Evolutionary conservation across 2,797 vertebrate genomes (phyloP), one percentile per base, ranked within the genome.

Genomic region (Anisognathus igniventris): DNA sequence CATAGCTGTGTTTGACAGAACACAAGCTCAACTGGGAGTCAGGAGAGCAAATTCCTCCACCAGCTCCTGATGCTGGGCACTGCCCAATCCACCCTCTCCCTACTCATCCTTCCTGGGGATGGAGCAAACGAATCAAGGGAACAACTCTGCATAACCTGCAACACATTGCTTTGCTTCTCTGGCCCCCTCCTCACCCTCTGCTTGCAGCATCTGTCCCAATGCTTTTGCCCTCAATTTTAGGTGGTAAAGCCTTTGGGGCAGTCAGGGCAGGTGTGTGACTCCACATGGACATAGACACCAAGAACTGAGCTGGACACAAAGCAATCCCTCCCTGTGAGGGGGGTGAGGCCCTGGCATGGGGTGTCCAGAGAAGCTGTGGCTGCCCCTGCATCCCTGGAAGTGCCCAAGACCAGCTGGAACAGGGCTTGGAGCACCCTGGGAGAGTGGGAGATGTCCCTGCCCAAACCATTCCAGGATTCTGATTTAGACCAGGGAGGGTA

Each of bases 251-350:
- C 48, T 40, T 73, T 22, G 42, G 48, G 64, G 57, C 47, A 86
- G 76, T 28, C 83, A 70, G 61, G 64, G 42, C 45, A 74, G 81
- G 27, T 4, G 9, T 56, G 58, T 35, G 48, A 27, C 40, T 77
- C 53, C 61, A 57, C 30, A 22, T 1, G 9, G 24, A 64, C n/a
- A n/a, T 1, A 18, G 42, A 58, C 56, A 57, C 31, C 66, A 64
- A 53, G 85, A 54, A n/a, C 28, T 6, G 12, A 93, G 78, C 25
- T 53, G 80, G 74, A 16, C 31, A 84, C 75, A 83, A 84, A 86
- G 50, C 37, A 72, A 58, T 28, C 23, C 33, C 27, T 31, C 22
- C 51, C 22, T 76, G 58, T 0, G 12, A 71, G 44, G 47, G 12
- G 23, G 21, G 4, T 0, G 0, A 76, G 57, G 8, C 12, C 42